Base-by-base conservation (phyloP, 1,140 invertebrate genomes). In the Anastatus disparis region DNA sequence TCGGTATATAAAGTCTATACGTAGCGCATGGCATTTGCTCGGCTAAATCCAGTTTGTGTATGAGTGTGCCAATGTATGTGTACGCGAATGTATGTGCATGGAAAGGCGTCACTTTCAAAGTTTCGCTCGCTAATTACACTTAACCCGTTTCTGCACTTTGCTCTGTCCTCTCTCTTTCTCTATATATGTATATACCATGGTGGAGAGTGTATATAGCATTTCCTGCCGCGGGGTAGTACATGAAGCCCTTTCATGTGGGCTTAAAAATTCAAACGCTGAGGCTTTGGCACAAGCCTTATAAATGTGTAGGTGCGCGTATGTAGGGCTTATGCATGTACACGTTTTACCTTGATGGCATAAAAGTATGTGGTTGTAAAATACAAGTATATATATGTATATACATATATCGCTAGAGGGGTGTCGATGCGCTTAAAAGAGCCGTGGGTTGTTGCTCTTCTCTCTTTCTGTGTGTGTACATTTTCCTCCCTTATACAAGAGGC, bases 141-240 rank as follows among this genome's bases (percentile, higher is more conserved):
- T 73, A 65, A 67, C 71, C 66, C 63, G 64, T 72, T 72, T 72
- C 71, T 72, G 64, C 69, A 67, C 71, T 72, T 67, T 68, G 56
- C n/a, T 31, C 40, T 35, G 52, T 26, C 48, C 61, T 35, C 35
- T 4, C 58, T 22, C 42, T 3, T n/a, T 38, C 27, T 48, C 17
- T 17, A 13, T 2, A n/a, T n/a, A n/a, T n/a, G n/a, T 42, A 10
- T 46, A 42, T 42, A 48, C 17, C 46, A 12, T 22, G 17, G 17
- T 48, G n/a, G n/a, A n/a, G n/a, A n/a, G n/a, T 35, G 31, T 35
- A 35, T 35, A 35, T 35, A n/a, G n/a, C n/a, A n/a, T n/a, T n/a
- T n/a, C n/a, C n/a, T 52, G 50, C 24, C n/a, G n/a, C 7, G 20
- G 24, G 3, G 42, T 17, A 44, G 20, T 55, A 22, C 31, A 27